These are phyloP conservation scores for Beris chalybata DNA, from an alignment of 2,888 invertebrate genomes.

Conservation along the genomic window DNA sequence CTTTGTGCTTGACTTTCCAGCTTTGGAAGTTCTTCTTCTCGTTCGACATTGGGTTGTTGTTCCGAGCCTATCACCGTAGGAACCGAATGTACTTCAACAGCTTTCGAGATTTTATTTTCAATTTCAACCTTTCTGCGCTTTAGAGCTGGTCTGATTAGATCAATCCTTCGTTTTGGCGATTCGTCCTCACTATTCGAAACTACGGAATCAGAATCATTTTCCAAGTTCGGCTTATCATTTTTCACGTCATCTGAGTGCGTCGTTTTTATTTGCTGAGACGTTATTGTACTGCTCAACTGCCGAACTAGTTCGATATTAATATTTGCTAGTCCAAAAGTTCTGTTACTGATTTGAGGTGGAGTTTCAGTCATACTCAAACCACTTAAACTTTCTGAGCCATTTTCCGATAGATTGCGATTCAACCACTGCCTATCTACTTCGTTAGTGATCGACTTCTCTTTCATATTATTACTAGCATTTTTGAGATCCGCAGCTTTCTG, in stretches of 20 bases:
- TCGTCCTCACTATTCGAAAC: conserved; percentile 71
- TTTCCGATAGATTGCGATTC: conserved; percentile 40
- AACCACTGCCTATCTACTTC: conserved; percentile 57
- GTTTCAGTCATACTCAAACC: conserved; percentile 24
- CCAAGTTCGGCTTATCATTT: not conserved
- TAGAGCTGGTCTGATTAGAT: conserved; percentile 61
- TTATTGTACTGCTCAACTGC: not conserved
- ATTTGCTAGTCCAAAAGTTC: conserved; percentile 23
- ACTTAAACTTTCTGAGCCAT: conserved; percentile 3
- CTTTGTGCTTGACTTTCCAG: not conserved
- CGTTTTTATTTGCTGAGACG: not conserved
- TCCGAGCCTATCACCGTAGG: conserved; percentile 1
- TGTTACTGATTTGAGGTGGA: not conserved
- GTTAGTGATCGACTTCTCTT: conserved; percentile 21
- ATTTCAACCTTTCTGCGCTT: conserved; percentile 59
- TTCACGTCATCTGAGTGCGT: not conserved
- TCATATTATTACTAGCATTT: not conserved
- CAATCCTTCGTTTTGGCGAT: conserved; percentile 50
- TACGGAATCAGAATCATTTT: conserved; percentile 69
- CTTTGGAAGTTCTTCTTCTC: not conserved
- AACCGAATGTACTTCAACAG: conserved; percentile 24
- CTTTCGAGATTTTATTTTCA: conserved; percentile 19
- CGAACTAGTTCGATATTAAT: conserved; percentile 8
- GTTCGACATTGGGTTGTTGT: not conserved
- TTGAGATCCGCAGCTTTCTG: conserved; percentile 44